These are phyloP conservation scores for Campoplex nolae DNA, from an alignment of 2,888 invertebrate species.

Conservation along the genomic window DNA sequence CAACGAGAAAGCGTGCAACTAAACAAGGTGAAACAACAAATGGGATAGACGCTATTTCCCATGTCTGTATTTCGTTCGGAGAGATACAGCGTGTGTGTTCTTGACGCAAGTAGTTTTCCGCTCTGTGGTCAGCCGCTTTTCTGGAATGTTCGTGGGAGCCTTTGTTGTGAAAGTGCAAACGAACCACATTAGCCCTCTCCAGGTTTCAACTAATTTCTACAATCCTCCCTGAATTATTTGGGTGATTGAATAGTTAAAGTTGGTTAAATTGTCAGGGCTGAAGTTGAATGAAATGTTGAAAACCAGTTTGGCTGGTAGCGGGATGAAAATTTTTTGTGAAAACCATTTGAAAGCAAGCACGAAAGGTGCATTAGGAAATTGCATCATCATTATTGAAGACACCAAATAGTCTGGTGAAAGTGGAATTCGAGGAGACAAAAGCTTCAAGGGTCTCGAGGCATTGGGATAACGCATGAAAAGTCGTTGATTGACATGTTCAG, in stretches of 20 bases:
- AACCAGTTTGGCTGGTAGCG: background rate
- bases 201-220: constrained; percentile 34
- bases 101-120: constrained; percentile 28
- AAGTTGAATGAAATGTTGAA: background rate
- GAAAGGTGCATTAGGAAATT: background rate
- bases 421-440: background rate
- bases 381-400: background rate
- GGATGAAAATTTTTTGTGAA: background rate
- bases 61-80: background rate
- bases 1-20: background rate
- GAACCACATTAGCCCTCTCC: background rate
- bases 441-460: background rate
- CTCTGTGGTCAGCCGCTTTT: constrained; percentile 38
- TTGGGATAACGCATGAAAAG: background rate
- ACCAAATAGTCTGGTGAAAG: background rate
- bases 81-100: background rate
- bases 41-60: background rate
- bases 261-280: constrained; percentile 9
- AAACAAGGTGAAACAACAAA: background rate
- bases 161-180: constrained; percentile 43
- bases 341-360: background rate
- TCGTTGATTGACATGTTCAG: background rate
- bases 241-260: constrained; percentile 28
- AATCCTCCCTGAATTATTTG: constrained; percentile 35
- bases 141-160: constrained; percentile 23